A percentile compares a stretch with the other conserved stretches of the same genome.
phyloP scores from a whole-genome alignment of 1,140 invertebrate species.

The Eufriesea mexicana region DNA sequence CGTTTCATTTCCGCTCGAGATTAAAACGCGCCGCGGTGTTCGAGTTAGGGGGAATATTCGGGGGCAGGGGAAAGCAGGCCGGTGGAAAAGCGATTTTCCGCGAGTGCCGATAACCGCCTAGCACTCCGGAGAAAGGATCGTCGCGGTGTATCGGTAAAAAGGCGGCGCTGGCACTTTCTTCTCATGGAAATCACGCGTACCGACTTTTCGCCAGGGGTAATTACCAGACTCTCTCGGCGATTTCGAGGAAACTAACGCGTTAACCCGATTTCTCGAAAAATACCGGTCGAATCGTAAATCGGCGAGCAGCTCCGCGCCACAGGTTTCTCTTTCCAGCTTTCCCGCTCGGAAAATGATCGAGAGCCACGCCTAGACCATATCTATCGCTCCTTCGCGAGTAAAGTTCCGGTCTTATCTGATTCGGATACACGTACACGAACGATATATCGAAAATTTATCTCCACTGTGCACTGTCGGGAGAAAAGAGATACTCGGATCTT shows the following conservation, averaged over 20 bases:
- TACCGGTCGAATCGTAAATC: slow-evolving; percentile 25
- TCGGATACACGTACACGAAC: too few relatives aligned
- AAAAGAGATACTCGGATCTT: too few relatives aligned
- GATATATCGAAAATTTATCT: too few relatives aligned
- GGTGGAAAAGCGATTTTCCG: not conserved
- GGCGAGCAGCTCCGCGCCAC: not conserved
- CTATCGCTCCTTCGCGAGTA: too few relatives aligned
- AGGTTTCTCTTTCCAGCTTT: slow-evolving; percentile 42
- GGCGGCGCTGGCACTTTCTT: slow-evolving; percentile 6
- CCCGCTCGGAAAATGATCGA: too few relatives aligned
- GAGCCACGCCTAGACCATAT: too few relatives aligned
- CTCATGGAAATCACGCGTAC: slow-evolving; percentile 19
- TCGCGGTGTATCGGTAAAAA: not conserved
- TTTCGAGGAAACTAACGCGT: not conserved
- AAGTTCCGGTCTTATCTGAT: too few relatives aligned
- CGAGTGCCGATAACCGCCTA: not conserved
- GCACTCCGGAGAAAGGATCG: not conserved
- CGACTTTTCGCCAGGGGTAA: not conserved
- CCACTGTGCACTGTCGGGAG: too few relatives aligned
- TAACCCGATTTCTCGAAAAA: slow-evolving; percentile 36
- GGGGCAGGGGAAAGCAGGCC: not conserved
- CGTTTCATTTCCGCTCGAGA: not conserved
- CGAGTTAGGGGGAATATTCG: not conserved
- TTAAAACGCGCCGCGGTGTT: not conserved
- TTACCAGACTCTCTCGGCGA: not conserved